phyloP scores from a whole-genome alignment of 2,888 invertebrate genomes.

The Polydrusus cervinus region DNA sequence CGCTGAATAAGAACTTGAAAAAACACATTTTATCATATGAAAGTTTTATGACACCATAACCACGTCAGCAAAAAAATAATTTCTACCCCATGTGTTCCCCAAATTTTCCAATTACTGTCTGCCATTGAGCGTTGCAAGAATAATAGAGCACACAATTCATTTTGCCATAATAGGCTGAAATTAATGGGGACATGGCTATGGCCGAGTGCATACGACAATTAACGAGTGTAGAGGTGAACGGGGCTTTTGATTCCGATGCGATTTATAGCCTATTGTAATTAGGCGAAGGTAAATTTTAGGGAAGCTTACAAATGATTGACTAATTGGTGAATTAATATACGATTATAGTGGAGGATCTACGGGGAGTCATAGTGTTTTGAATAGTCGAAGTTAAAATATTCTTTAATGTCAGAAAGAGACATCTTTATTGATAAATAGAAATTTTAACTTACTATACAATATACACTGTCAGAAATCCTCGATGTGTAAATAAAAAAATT shows the following conservation, averaged over 20 bases:
- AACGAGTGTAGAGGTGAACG: conserved; percentile 50
- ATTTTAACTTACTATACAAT: no score
- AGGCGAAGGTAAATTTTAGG: conserved; percentile 42
- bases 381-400: no score
- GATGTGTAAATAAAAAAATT: no score
- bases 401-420: no score
- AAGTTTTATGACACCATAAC: no score
- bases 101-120: conserved; percentile 51
- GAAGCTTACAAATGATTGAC: conserved; percentile 31
- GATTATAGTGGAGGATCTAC: no score
- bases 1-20: no score
- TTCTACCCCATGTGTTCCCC: conserved; percentile 22
- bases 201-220: conserved; percentile 52
- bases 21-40: no score
- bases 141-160: conserved; percentile 51
- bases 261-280: conserved; percentile 51
- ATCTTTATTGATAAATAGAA: no score
- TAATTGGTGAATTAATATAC: conserved; percentile 25
- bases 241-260: conserved; percentile 45
- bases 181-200: conserved; percentile 51
- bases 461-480: no score
- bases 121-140: conserved; percentile 50
- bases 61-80: background rate
- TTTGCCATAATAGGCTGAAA: conserved; percentile 49
- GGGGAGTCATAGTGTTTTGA: no score